Evolutionary conservation across 1,140 invertebrate genomes (phyloP), one percentile per base, ranked within the genome.

Genomic region (Lepidurus couesii): DNA sequence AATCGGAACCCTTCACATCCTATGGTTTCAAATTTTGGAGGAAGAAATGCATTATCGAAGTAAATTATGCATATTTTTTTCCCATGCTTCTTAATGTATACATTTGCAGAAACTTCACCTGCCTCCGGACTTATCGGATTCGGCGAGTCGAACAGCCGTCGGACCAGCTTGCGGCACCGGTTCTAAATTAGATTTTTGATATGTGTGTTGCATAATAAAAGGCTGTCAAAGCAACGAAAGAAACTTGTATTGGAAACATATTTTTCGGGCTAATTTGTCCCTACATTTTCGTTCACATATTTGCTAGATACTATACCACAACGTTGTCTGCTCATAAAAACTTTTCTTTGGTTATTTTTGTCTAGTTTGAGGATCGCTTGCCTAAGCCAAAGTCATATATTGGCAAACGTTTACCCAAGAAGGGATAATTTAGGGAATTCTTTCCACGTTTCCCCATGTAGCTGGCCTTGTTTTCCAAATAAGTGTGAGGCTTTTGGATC

Each of bases 361-460:
- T n/a, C 21, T 65, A 65, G 9, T n/a, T 13, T 65, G 53, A 9
- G 21, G 53, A 65, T 5, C 53, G 53, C 21, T 65, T 65, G 9
- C 53, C 53, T 65, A 65, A 65, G 53, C 53, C 53, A 21, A 65
- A 65, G 53, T 65, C 53, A 4, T 65, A 65, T n/a, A 65, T 21
- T 65, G 53, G 53, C 53, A 65, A 65, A 65, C 53, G 53, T 65
- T 65, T 65, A 65, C 53, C 53, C 53, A 65, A 11, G 53, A 65
- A 65, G 8, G 53, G 53, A 16, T 65, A 65, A 21, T 65, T 65
- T 16, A 21, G 53, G 53, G 53, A 65, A 65, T 65, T 65, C 13
- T 65, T 65, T 16, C 53, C 53, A 21, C 53, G 53, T 65, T 65
- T 65, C 53, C 53, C 53, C 53, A 65, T 16, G 13, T n/a, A 65